These are phyloP conservation scores for Drosophila antonietae DNA, from an alignment of 2,888 invertebrate genomes.

Conservation along the genomic window DNA sequence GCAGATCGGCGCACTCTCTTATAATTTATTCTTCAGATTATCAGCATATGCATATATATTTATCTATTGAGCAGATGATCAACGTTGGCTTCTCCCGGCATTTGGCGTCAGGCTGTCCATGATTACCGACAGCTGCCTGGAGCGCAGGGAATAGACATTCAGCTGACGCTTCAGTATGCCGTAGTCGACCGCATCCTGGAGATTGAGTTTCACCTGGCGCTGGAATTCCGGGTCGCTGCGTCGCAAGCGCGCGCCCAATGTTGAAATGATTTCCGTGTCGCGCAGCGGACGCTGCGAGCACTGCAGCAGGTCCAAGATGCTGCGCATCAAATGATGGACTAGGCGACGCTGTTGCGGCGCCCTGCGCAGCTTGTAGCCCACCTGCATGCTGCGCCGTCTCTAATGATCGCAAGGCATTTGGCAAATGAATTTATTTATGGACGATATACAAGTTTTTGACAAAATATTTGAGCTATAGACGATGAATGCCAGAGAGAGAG, in stretches of 20 bases:
- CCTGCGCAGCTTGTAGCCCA: conserved; percentile 32
- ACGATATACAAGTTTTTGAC: neutral
- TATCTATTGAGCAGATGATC: neutral
- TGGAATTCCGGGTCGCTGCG: conserved; percentile 62
- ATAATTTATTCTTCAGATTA: neutral
- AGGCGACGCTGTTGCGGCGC: conserved; percentile 32
- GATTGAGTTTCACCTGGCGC: conserved; percentile 50
- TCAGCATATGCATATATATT: neutral
- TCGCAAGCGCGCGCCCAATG: conserved; percentile 15
- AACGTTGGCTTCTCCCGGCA: neutral
- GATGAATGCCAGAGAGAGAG: neutral
- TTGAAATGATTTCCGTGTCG: conserved; percentile 41
- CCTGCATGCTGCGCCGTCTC: conserved; percentile 12
- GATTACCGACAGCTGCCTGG: conserved; percentile 39
- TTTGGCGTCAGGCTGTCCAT: conserved; percentile 20
- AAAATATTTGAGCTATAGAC: neutral
- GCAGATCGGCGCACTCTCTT: neutral
- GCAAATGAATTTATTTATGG: neutral
- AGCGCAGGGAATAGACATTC: conserved; percentile 35
- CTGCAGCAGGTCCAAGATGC: conserved; percentile 43
- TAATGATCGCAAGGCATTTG: neutral
- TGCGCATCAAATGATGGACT: conserved; percentile 35
- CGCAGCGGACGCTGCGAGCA: conserved; percentile 42
- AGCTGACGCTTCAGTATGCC: conserved; percentile 54
- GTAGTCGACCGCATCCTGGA: conserved; percentile 53